phyloP scores from a whole-genome alignment of 2,888 invertebrate genomes.

The Nezara viridula region DNA sequence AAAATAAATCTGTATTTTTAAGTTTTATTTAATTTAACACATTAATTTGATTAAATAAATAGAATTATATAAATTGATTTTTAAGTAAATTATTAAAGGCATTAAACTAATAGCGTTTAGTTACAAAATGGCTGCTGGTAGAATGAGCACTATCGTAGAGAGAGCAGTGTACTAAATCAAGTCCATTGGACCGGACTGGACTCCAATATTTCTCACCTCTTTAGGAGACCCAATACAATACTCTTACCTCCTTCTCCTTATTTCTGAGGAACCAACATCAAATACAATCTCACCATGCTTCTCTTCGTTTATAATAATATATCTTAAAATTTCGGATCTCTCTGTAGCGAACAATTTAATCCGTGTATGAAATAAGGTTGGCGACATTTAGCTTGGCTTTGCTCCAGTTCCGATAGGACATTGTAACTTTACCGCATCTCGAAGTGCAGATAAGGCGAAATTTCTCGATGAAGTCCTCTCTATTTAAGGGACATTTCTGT shows the following conservation, averaged over 20 bases:
- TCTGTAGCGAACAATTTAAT: neutral
- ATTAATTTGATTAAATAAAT: neutral
- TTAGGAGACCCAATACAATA: neutral
- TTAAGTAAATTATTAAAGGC: too few species aligned
- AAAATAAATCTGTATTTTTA: too few species aligned
- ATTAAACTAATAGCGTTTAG: neutral
- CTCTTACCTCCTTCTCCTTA: neutral
- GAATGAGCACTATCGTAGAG: neutral
- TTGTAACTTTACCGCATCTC: neutral
- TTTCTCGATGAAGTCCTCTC: too few species aligned
- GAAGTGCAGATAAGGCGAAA: too few species aligned
- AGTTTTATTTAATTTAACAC: too few species aligned
- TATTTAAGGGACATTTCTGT: too few species aligned
- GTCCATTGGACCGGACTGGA: neutral
- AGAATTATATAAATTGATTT: neutral
- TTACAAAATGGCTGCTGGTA: neutral
- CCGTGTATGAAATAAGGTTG: neutral
- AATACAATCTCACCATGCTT: neutral
- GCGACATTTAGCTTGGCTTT: neutral
- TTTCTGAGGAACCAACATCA: neutral
- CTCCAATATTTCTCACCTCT: neutral
- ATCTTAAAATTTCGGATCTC: neutral
- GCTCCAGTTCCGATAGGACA: slow-evolving; percentile 4
- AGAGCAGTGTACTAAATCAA: neutral
- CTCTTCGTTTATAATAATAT: too few species aligned